These are phyloP conservation scores for Euglossa dilemma DNA, from an alignment of 1,140 invertebrate species.

Conservation along the genomic window DNA sequence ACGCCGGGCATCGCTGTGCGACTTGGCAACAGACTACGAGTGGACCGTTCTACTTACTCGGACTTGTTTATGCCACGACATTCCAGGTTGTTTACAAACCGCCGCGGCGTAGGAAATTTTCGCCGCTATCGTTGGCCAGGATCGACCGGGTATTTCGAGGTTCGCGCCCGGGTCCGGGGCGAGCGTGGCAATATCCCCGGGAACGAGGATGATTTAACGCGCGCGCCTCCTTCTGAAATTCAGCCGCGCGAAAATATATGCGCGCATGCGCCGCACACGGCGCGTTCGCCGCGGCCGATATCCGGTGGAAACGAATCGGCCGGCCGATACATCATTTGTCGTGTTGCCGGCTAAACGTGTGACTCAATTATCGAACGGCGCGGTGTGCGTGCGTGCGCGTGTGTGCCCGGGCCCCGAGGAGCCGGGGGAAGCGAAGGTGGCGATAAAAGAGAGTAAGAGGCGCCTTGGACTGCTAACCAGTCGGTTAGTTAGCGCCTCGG, in stretches of 20 bases:
- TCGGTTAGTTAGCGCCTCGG: constrained; percentile 67
- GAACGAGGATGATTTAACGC: constrained; percentile 24
- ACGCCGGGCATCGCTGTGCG: no score
- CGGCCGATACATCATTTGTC: constrained; percentile 73
- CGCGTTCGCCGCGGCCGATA: constrained; percentile 49
- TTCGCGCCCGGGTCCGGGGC: no score
- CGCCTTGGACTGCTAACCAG: constrained; percentile 61
- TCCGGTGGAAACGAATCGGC: constrained; percentile 71
- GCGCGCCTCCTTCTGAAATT: constrained; percentile 28
- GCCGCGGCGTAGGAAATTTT: constrained; percentile 2
- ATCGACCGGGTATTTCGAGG: not conserved
- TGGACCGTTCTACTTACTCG: constrained; percentile 1
- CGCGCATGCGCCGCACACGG: not conserved
- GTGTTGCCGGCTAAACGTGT: constrained; percentile 57
- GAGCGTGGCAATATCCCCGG: no score
- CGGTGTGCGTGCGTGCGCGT: not conserved
- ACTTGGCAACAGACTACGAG: not conserved
- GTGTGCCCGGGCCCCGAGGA: constrained; percentile 20
- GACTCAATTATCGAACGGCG: constrained; percentile 73
- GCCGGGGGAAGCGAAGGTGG: constrained; percentile 22
- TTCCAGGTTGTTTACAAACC: not conserved
- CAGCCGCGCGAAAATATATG: constrained; percentile 43
- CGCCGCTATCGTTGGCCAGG: not conserved
- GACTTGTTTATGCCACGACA: not conserved
- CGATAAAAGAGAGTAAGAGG: constrained; percentile 63